Base-by-base conservation (phyloP, 2,888 invertebrate genomes). In the Anorthoa munda region DNA sequence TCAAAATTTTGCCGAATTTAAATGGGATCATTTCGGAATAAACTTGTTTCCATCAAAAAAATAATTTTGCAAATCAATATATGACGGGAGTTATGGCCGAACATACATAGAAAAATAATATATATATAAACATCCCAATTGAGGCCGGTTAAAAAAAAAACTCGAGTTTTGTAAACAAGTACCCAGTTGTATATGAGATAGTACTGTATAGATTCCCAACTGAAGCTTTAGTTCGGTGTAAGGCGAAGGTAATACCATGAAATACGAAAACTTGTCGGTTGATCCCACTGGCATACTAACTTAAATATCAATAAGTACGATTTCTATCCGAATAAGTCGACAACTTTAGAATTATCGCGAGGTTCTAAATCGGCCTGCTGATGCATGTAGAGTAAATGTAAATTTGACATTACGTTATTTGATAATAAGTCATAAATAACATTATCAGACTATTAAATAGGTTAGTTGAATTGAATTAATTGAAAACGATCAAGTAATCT, bases 281-380 rank as follows among this genome's bases (percentile, higher is more conserved):
- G 39, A 12, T 26, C 21, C 13, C 18, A 4, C 21, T 21, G 7
- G 2, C 39, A n/a, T 21, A 1, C 12, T n/a, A 21, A 12, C 26
- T 58, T 3, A 17, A 26, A 12, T 12, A 46, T 15, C 5, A 11
- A 46, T 23, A 15, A 21, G 2, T 59, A 5, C 12, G 23, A 13
- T 67, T 26, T 46, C 0, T 68, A 60, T 21, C 18, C 18, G 1
- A 55, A 39, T 13, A 50, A 45, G 5, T 26, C 2, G 18, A 45
- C 46, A 51, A 15, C 12, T 50, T 39, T 39, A 39, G n/a, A 61
- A 21, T 58, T 71, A 63, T 78, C 21, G 23, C 21, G 18, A 71
- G 69, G 72, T 48, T 59, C 18, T 64, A 17, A 59, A 48, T 64
- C 72, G 58, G 79, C 48, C 76, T 78, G 79, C 72, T 66, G 48